Conservation (phyloP, 2,888 invertebrate genomes). For the Platerodrilus igneus region DNA sequence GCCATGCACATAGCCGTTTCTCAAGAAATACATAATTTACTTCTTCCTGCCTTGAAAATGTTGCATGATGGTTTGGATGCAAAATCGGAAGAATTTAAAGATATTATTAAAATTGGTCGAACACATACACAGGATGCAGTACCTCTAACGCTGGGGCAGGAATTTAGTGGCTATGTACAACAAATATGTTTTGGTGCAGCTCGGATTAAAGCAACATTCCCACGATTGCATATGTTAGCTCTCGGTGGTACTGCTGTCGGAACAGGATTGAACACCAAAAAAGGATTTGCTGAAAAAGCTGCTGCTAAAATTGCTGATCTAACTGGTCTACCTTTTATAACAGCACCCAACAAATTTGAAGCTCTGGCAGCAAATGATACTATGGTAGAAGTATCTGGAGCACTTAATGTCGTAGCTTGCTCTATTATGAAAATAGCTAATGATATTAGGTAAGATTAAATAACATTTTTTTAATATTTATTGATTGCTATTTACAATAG, state of each 20-base stretch:
- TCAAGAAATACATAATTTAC: conserved; percentile 72
- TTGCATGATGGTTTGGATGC: conserved; percentile 68
- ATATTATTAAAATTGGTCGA: conserved; percentile 95
- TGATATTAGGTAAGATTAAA: conserved; percentile 62
- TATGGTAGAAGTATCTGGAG: conserved; percentile 92
- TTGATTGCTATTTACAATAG: conserved; percentile 4
- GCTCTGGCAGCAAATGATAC: conserved; percentile 91
- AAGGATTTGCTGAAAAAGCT: conserved; percentile 93
- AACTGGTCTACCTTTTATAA: conserved; percentile 85
- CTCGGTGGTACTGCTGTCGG: conserved; percentile 97
- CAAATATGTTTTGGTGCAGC: conserved; percentile 84
- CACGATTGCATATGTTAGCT: conserved; percentile 81
- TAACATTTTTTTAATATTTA: neutral
- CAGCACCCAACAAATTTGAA: conserved; percentile 97
- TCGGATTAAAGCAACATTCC: conserved; percentile 70
- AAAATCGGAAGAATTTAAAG: conserved; percentile 77
- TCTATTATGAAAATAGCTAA: conserved; percentile 98
- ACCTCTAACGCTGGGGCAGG: conserved; percentile 93
- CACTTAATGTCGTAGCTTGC: conserved; percentile 83
- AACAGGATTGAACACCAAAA: conserved; percentile 91
- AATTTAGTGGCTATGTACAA: conserved; percentile 89
- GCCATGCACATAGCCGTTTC: conserved; percentile 98
- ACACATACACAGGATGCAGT: conserved; percentile 90
- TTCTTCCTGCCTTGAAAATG: conserved; percentile 76
- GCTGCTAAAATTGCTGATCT: conserved; percentile 75